Evolutionary conservation across 2,888 invertebrate species (phyloP).

Genomic region (Nemotelus pantherinus): DNA sequence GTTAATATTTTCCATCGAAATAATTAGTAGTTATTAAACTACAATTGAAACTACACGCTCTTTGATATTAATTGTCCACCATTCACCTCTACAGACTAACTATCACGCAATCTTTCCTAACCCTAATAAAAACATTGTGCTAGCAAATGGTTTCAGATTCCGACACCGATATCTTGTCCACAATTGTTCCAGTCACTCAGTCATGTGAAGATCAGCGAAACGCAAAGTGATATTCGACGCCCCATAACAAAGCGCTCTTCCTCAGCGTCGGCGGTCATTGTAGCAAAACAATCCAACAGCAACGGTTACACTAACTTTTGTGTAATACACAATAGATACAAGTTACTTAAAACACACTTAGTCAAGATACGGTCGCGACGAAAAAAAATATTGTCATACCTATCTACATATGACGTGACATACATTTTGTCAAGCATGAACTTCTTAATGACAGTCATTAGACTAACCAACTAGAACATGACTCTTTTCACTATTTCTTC

Average conservation of each 20-base stretch:
- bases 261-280: neutral
- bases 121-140: no score
- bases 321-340: neutral
- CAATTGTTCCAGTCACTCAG: neutral
- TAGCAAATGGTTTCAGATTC: neutral
- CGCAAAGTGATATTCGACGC: conserved; percentile 38
- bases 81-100: no score
- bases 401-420: conserved; percentile 21
- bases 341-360: neutral
- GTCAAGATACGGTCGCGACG: neutral
- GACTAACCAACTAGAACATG: conserved; percentile 44
- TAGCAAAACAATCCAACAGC: conserved; percentile 24
- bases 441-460: conserved; percentile 41
- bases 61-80: no score
- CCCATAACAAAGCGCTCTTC: conserved; percentile 26
- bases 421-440: conserved; percentile 41
- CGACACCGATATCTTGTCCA: conserved; percentile 13
- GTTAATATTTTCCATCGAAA: no score
- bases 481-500: conserved; percentile 39
- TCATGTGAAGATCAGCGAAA: conserved; percentile 21
- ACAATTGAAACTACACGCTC: no score
- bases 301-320: neutral
- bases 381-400: neutral
- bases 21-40: no score
- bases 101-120: no score